A percentile compares a stretch with the other conserved stretches of the same genome.
These are phyloP conservation scores for Drosophila ambigua DNA, from an alignment of 1,140 invertebrate species.

Conservation along the genomic window DNA sequence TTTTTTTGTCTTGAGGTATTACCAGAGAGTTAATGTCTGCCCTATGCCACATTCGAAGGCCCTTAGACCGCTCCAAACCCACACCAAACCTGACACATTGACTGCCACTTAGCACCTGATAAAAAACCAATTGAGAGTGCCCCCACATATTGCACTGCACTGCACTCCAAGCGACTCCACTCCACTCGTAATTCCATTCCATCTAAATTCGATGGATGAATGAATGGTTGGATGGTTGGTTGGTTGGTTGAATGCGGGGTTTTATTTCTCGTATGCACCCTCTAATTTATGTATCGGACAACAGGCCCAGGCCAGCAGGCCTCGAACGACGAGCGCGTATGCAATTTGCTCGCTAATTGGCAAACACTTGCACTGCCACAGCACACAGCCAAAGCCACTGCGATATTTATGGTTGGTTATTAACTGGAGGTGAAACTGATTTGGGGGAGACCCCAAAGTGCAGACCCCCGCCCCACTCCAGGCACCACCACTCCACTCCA, in stretches of 20 bases:
- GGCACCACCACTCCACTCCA: conserved; percentile 25
- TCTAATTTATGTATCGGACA: conserved; percentile 62
- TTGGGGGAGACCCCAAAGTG: too few relatives aligned
- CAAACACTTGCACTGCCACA: conserved; percentile 69
- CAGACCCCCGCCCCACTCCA: conserved; percentile 1
- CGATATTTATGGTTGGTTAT: conserved; percentile 72
- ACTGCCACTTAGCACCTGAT: conserved; percentile 56
- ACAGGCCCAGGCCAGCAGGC: conserved; percentile 14
- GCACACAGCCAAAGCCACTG: background rate
- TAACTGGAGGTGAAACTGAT: conserved; percentile 38
- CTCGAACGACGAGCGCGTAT: conserved; percentile 23
- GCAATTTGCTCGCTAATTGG: conserved; percentile 74
- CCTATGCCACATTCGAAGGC: too few relatives aligned
- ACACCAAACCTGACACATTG: background rate
- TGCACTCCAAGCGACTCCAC: conserved; percentile 10
- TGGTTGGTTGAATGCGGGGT: background rate
- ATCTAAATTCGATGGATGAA: background rate
- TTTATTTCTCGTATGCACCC: conserved; percentile 38
- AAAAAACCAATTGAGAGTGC: conserved; percentile 45
- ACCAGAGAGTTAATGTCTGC: too few relatives aligned
- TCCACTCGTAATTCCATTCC: background rate
- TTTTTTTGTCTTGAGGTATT: too few relatives aligned
- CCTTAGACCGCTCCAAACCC: too few relatives aligned
- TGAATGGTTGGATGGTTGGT: too few relatives aligned
- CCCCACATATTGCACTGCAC: conserved; percentile 23